Evolutionary conservation across 2,888 invertebrate species (phyloP).

Genomic region (Diabrotica balteata): DNA sequence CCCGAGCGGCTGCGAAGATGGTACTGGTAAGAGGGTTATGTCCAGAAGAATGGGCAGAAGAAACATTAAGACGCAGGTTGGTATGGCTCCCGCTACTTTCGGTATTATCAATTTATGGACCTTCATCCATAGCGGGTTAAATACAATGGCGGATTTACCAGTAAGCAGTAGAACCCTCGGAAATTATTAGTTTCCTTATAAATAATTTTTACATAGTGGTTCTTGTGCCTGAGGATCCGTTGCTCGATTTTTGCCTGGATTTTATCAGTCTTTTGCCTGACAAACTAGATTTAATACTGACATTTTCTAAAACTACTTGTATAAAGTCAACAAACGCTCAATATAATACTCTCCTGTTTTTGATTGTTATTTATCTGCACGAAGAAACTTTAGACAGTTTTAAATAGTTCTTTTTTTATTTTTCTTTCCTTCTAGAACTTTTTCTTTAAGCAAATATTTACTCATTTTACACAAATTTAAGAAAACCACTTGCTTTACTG

Average conservation of each 20-base stretch:
- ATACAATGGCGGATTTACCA: conserved; percentile 12
- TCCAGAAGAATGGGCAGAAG: conserved; percentile 81
- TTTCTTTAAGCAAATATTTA: no score
- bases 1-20: conserved; percentile 58
- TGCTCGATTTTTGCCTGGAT: not conserved
- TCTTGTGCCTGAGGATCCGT: conserved; percentile 1
- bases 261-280: not conserved
- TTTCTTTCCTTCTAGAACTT: no score
- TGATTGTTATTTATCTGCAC: no score
- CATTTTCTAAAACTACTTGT: no score
- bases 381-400: no score
- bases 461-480: no score
- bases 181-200: conserved; percentile 1
- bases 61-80: conserved; percentile 82
- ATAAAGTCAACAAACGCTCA: no score
- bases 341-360: no score
- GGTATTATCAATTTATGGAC: conserved; percentile 15
- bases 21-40: conserved; percentile 59
- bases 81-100: conserved; percentile 13
- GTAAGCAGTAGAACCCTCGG: conserved; percentile 10
- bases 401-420: no score
- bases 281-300: no score
- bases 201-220: not conserved
- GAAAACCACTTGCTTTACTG: no score
- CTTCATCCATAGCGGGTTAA: conserved; percentile 16